These are phyloP conservation scores for Larimichthys crocea DNA, from an alignment of 2,113 vertebrate species.

Conservation along the genomic window DNA sequence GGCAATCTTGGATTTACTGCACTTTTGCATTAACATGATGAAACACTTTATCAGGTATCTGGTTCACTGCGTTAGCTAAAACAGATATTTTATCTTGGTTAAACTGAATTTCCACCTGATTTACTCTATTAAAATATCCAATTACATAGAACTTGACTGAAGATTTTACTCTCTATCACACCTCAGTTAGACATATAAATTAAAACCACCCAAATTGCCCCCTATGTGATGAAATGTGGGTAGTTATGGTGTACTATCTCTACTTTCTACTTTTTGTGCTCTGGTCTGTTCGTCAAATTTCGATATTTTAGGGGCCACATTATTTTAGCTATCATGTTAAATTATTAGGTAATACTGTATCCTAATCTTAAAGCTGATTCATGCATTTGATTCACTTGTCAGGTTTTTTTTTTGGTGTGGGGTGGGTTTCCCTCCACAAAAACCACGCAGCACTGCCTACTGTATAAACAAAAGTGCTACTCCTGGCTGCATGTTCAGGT, in stretches of 20 bases:
- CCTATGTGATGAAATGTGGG: background rate
- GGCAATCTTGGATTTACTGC: background rate
- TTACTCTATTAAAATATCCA: background rate
- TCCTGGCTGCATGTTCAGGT: constrained; percentile 47
- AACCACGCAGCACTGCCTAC: constrained; percentile 13
- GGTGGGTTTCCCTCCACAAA: background rate
- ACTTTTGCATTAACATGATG: background rate
- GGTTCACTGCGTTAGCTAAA: background rate
- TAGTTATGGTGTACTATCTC: background rate
- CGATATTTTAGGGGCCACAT: background rate
- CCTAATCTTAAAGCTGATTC: background rate
- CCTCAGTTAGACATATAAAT: background rate
- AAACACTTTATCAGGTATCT: background rate
- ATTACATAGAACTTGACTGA: background rate
- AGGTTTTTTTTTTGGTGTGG: background rate
- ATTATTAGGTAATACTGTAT: background rate
- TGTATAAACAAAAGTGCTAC: constrained; percentile 25
- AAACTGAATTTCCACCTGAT: background rate
- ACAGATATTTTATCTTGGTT: background rate
- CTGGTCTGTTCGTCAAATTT: background rate
- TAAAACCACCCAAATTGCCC: background rate
- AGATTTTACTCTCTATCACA: background rate
- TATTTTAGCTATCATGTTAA: background rate
- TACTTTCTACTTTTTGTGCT: background rate
- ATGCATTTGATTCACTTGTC: background rate